Base-by-base conservation (phyloP, 2,888 invertebrate genomes). In the Thereva nobilitata region DNA sequence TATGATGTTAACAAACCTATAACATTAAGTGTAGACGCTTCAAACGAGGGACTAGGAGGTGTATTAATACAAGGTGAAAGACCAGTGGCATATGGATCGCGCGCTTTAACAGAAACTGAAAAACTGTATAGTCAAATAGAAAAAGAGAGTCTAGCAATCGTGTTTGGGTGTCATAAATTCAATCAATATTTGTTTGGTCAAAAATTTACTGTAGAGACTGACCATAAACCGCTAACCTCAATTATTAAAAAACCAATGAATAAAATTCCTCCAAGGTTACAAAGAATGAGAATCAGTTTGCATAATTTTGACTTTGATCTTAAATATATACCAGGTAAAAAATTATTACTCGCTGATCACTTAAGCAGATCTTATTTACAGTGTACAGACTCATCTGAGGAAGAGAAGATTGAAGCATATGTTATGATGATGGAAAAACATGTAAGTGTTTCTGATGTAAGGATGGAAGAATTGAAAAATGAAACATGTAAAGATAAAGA, bases 81-180 rank as follows among this genome's bases (percentile, higher is more conserved):
- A 41, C 76, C 76, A 23, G 72, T 78, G 9, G 74, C 74, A n/a
- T 78, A 73, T 72, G 75, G 76, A 5, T 78, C 77, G 37, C 55
- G 75, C 69, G 74, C 73, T 41, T 64, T 78, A n/a, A 74, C 70
- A 7, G 44, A 67, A 41, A 71, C 73, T 42, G 76, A 78, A 66
- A 70, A 73, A 68, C 76, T 73, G 45, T 78, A 76, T 71, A 72
- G 76, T 4, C 78, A 80, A 72, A 78, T 80, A 5, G 78, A 80
- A 71, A 79, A 79, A 68, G 77, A 80, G 70, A 65, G 76, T 3
- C 69, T 79, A 52, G 76, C 77, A 38, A 74, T 76, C 9, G 73
- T 73, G 4, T 76, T 75, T 70, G 75, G 76, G 4, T 73, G 72
- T 47, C 70, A 73, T 64, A 76, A 76, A 69, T 79, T 78, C 71